Evolutionary conservation across 53 echinoderm and acorn worm genomes (phyloP).

Genomic region (Temnopleurus reevesii): DNA sequence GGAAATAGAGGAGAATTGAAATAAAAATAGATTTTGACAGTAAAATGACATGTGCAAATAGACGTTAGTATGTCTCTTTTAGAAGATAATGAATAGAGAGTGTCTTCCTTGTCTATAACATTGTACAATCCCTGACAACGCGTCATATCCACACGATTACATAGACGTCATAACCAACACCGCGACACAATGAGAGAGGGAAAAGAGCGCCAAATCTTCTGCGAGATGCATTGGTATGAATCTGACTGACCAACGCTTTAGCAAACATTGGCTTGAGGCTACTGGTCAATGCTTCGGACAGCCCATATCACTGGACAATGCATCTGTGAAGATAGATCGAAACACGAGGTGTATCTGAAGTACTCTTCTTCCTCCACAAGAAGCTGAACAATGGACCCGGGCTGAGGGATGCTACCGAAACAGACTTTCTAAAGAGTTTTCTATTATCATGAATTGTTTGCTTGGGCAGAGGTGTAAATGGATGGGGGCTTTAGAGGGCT

Average conservation of each 20-base stretch:
- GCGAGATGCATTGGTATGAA: not conserved
- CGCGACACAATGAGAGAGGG: not conserved
- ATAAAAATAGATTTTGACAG: not conserved
- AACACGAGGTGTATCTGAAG: slow-evolving; percentile 7
- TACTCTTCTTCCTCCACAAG: slow-evolving; percentile 4
- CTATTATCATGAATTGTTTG: slow-evolving; percentile 26
- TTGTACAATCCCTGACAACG: slow-evolving; percentile 26
- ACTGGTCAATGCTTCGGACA: slow-evolving; percentile 11
- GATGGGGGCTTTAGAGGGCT: slow-evolving; percentile 3
- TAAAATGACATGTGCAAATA: slow-evolving; percentile 8
- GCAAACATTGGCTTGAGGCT: slow-evolving; percentile 35
- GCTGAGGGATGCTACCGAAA: not conserved
- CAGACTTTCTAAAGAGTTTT: not conserved
- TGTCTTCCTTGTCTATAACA: not conserved
- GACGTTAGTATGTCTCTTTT: not conserved
- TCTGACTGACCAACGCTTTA: not conserved
- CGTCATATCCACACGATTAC: not conserved
- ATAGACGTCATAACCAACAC: slow-evolving; percentile 13
- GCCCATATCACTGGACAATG: not conserved
- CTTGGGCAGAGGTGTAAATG: slow-evolving; percentile 18
- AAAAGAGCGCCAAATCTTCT: not conserved
- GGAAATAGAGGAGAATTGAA: not conserved
- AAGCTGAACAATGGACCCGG: not conserved
- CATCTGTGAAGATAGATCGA: not conserved
- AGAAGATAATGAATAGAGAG: not conserved